These are phyloP conservation scores for Heliconius ismenius DNA, from an alignment of 2,888 invertebrate genomes.

Conservation along the genomic window DNA sequence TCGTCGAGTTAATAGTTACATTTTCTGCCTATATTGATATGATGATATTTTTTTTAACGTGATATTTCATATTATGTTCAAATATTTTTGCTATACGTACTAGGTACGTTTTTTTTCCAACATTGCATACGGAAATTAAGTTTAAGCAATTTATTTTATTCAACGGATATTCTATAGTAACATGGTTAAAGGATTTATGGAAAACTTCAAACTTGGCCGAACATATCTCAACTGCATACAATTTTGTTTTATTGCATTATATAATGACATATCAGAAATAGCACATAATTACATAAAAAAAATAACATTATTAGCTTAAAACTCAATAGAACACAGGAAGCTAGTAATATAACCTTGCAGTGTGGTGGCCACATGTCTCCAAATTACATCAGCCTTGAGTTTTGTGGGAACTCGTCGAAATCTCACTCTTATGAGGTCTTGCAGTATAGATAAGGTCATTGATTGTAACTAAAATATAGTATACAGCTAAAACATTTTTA, in stretches of 20 bases:
- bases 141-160: too few relatives aligned
- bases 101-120: too few relatives aligned
- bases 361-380: slow-evolving; percentile 75
- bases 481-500: neutral
- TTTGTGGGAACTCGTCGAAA: slow-evolving; percentile 72
- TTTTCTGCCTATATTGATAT: too few relatives aligned
- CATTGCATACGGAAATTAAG: too few relatives aligned
- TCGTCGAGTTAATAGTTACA: too few relatives aligned
- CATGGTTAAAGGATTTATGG: neutral
- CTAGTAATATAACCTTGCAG: slow-evolving; percentile 63
- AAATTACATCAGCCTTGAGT: slow-evolving; percentile 70
- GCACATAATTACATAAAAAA: slow-evolving; percentile 6
- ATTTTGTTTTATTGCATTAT: too few relatives aligned
- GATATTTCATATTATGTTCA: too few relatives aligned
- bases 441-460: slow-evolving; percentile 61
- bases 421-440: slow-evolving; percentile 65
- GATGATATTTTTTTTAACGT: too few relatives aligned
- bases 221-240: too few relatives aligned
- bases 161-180: neutral
- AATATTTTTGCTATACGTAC: too few relatives aligned
- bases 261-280: neutral
- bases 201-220: too few relatives aligned
- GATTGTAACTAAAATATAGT: slow-evolving; percentile 13
- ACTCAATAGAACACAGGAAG: slow-evolving; percentile 45
- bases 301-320: slow-evolving; percentile 17